phyloP scores from a whole-genome alignment of 2,797 vertebrate genomes.

The Dicrostonyx torquatus region DNA sequence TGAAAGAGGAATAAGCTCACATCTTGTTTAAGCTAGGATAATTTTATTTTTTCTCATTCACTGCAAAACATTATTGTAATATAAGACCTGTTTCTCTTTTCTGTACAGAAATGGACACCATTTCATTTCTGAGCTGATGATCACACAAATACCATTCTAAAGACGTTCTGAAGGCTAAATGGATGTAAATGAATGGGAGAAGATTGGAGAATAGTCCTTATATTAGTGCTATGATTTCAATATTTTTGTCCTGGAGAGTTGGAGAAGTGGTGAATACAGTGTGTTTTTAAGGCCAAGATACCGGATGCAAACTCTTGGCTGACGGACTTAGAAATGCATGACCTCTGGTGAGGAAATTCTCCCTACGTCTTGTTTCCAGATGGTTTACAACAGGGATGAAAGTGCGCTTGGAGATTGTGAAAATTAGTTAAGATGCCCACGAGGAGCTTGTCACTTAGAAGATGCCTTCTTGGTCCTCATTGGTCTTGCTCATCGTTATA shows the following conservation, averaged over 20 bases:
- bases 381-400: slow-evolving; percentile 14
- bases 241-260: not conserved
- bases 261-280: not conserved
- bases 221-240: not conserved
- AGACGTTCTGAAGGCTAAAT: not conserved
- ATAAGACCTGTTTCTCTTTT: not conserved
- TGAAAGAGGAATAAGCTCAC: slow-evolving; percentile 43
- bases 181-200: not conserved
- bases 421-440: slow-evolving; percentile 6
- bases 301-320: not conserved
- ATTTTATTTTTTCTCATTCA: slow-evolving; percentile 40
- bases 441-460: not conserved
- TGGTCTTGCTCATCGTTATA: not conserved
- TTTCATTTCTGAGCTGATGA: slow-evolving; percentile 36
- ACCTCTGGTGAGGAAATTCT: not conserved
- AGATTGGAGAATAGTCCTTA: slow-evolving; percentile 41
- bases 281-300: not conserved
- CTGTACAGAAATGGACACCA: not conserved
- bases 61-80: not conserved
- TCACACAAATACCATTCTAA: not conserved
- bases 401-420: not conserved
- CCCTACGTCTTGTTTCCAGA: not conserved
- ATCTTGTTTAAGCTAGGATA: slow-evolving; percentile 19
- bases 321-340: not conserved
- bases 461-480: not conserved